A percentile compares a stretch with the other conserved stretches of the same genome.
Evolutionary conservation across 2,113 vertebrate species (phyloP).

Genomic region (Notiomystis cincta): DNA sequence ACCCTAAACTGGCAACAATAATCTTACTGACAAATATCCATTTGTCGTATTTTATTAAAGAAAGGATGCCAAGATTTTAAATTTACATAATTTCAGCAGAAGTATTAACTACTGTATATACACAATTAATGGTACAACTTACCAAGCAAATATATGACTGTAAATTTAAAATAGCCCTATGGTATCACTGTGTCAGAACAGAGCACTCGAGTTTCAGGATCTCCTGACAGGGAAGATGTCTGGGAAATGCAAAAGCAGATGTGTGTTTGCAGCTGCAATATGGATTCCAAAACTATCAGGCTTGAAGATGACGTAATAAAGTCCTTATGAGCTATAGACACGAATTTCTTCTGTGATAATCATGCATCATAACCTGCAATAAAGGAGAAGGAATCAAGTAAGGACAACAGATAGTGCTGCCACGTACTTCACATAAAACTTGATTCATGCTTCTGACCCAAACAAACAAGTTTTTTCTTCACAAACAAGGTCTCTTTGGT

Average conservation of each 20-base stretch:
- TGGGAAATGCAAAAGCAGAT: conserved; percentile 73
- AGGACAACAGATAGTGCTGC: not conserved
- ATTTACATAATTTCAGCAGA: not conserved
- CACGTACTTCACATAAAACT: not conserved
- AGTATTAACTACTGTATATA: not conserved
- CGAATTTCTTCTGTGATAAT: conserved; percentile 92
- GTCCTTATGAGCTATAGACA: conserved; percentile 96
- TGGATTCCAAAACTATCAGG: conserved; percentile 90
- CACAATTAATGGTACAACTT: conserved; percentile 39
- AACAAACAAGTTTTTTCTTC: not conserved
- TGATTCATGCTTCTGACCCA: not conserved
- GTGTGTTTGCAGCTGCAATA: conserved; percentile 71
- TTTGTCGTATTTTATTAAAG: not conserved
- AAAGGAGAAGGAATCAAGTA: not conserved
- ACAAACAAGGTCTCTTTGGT: not conserved
- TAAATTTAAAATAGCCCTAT: conserved; percentile 63
- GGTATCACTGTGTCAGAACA: conserved; percentile 56
- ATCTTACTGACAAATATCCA: not conserved
- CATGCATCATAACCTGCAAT: conserved; percentile 89
- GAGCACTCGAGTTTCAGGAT: conserved; percentile 45
- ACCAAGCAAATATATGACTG: conserved; percentile 74
- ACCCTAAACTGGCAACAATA: not conserved
- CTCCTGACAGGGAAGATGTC: conserved; percentile 66
- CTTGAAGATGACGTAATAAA: conserved; percentile 95
- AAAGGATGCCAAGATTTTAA: not conserved